Evolutionary conservation across 2,113 vertebrate genomes (phyloP).

Genomic region (Ciconia maguari): DNA sequence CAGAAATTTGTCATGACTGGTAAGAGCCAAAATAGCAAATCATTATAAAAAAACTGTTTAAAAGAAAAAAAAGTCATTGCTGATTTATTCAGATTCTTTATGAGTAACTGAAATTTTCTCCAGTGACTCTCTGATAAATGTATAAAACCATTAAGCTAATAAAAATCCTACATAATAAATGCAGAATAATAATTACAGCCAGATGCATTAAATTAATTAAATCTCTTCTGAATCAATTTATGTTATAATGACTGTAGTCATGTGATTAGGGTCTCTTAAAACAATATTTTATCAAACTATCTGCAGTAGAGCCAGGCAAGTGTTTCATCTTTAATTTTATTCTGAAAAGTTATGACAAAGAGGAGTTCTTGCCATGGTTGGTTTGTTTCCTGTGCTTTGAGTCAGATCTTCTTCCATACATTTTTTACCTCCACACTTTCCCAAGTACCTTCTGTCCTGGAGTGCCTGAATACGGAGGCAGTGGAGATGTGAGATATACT

Average conservation of each 20-base stretch:
- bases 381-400: neutral
- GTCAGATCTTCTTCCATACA: neutral
- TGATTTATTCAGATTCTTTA: slow-evolving; percentile 37
- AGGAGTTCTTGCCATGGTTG: neutral
- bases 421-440: neutral
- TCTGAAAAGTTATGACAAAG: neutral
- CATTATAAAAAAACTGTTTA: neutral
- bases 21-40: neutral
- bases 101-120: slow-evolving; percentile 22
- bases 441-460: neutral
- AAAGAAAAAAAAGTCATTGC: neutral
- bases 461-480: neutral
- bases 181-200: slow-evolving; percentile 54
- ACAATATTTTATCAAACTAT: slow-evolving; percentile 35
- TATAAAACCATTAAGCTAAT: slow-evolving; percentile 60
- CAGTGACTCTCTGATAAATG: slow-evolving; percentile 49
- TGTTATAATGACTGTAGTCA: slow-evolving; percentile 27
- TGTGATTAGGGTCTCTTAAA: slow-evolving; percentile 27
- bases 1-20: slow-evolving; percentile 10
- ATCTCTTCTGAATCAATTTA: slow-evolving; percentile 42
- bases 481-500: neutral
- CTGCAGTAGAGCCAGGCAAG: neutral
- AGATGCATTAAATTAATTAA: slow-evolving; percentile 63
- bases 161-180: slow-evolving; percentile 53
- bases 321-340: slow-evolving; percentile 2